These are phyloP conservation scores for Dicranocentrus wangi DNA, from an alignment of 2,888 invertebrate species.

Conservation along the genomic window DNA sequence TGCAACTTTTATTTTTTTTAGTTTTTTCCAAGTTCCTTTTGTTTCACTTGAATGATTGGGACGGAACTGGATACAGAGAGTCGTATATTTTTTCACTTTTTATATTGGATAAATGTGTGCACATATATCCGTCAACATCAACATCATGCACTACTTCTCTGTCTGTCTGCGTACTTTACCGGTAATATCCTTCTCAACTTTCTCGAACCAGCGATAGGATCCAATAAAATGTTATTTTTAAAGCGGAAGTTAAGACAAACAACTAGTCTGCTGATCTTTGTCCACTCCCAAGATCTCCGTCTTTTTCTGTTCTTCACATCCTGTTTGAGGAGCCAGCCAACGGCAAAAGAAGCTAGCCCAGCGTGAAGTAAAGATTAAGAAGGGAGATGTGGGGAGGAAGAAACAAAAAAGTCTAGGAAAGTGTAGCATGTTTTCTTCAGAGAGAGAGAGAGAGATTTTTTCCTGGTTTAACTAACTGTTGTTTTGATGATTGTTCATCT, in stretches of 20 bases:
- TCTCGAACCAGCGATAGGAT: background rate
- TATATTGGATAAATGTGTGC: too few species aligned
- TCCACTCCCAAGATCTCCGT: too few species aligned
- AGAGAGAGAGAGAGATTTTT: background rate
- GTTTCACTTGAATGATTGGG: too few species aligned
- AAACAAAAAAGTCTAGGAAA: background rate
- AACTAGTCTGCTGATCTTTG: background rate
- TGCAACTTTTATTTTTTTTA: too few species aligned
- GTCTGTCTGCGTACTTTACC: too few species aligned
- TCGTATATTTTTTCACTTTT: too few species aligned
- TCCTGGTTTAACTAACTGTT: background rate
- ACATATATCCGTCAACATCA: too few species aligned
- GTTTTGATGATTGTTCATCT: background rate
- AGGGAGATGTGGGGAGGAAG: too few species aligned
- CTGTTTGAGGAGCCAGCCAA: slow-evolving; percentile 49
- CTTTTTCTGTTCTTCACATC: slow-evolving; percentile 1
- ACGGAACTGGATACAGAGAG: too few species aligned
- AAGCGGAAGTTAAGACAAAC: background rate
- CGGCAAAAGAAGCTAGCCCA: slow-evolving; percentile 36
- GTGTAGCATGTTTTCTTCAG: background rate
- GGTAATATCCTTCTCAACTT: background rate
- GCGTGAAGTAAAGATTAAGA: too few species aligned
- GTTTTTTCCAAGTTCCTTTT: too few species aligned
- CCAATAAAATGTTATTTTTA: background rate
- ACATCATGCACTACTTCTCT: too few species aligned